Evolutionary conservation across 2,797 vertebrate genomes (phyloP).

Genomic region (Danio kyathit): DNA sequence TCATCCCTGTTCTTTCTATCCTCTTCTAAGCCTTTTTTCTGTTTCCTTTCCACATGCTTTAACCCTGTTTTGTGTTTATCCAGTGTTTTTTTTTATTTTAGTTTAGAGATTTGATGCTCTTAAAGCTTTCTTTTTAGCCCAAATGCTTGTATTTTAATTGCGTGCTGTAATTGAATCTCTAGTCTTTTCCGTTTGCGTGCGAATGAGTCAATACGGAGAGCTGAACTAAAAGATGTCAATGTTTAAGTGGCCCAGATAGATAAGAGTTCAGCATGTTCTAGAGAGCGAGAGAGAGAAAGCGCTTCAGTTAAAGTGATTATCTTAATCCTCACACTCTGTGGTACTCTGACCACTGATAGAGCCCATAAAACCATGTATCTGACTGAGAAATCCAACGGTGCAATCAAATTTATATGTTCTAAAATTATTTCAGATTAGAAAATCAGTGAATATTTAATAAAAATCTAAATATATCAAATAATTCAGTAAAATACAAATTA

Average conservation of each 20-base stretch:
- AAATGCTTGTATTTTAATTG: slow-evolving; percentile 12
- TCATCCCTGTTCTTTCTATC: slow-evolving; percentile 26
- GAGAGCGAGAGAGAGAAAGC: background rate
- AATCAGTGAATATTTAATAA: background rate
- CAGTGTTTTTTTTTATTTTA: background rate
- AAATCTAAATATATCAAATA: background rate
- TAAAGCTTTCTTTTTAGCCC: background rate
- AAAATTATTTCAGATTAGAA: background rate
- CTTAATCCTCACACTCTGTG: slow-evolving; percentile 33
- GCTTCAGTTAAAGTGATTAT: slow-evolving; percentile 39
- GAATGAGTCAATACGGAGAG: slow-evolving; percentile 16
- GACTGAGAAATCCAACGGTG: slow-evolving; percentile 2
- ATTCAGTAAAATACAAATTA: background rate
- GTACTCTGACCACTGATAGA: slow-evolving; percentile 27
- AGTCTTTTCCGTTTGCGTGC: background rate
- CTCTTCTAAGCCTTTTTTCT: slow-evolving; percentile 12
- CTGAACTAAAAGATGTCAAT: slow-evolving; percentile 4
- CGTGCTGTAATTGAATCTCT: slow-evolving; percentile 36
- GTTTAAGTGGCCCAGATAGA: slow-evolving; percentile 43
- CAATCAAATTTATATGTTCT: background rate
- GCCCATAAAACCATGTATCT: slow-evolving; percentile 13
- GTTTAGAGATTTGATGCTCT: slow-evolving; percentile 15
- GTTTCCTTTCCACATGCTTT: background rate
- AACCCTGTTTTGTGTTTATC: slow-evolving; percentile 12
- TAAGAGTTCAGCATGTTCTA: slow-evolving; percentile 20